Conservation (phyloP, 2,113 vertebrate species). For the Tretioscincus oriximinensis region DNA sequence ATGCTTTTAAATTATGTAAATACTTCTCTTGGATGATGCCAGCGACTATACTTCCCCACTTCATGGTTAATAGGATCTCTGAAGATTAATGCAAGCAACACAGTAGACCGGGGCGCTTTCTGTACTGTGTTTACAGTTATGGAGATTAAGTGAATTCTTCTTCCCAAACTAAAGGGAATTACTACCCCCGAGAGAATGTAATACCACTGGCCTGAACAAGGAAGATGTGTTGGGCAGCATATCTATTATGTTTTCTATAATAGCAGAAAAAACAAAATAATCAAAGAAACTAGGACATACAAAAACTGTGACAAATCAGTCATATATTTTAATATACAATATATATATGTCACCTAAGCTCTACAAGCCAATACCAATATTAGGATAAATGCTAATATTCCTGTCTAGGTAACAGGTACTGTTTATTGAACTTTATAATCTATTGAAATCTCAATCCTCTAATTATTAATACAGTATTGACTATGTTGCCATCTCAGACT, state of each 20-base stretch:
- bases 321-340: neutral
- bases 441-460: neutral
- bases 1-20: slow-evolving; percentile 20
- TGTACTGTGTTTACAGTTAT: slow-evolving; percentile 37
- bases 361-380: no score
- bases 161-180: slow-evolving; percentile 44
- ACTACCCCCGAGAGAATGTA: slow-evolving; percentile 26
- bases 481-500: neutral
- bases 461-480: neutral
- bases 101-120: slow-evolving; percentile 1
- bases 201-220: slow-evolving; percentile 5
- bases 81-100: neutral
- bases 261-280: slow-evolving; percentile 8
- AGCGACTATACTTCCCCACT: neutral
- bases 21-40: slow-evolving; percentile 13
- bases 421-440: neutral
- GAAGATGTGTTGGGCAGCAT: neutral
- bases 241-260: neutral
- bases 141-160: slow-evolving; percentile 37
- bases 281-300: neutral
- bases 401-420: no score
- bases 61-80: slow-evolving; percentile 12
- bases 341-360: no score
- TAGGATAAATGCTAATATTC: no score
- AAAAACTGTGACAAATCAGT: neutral